Base-by-base conservation (phyloP, 2,113 vertebrate species). In the Spea bombifrons region DNA sequence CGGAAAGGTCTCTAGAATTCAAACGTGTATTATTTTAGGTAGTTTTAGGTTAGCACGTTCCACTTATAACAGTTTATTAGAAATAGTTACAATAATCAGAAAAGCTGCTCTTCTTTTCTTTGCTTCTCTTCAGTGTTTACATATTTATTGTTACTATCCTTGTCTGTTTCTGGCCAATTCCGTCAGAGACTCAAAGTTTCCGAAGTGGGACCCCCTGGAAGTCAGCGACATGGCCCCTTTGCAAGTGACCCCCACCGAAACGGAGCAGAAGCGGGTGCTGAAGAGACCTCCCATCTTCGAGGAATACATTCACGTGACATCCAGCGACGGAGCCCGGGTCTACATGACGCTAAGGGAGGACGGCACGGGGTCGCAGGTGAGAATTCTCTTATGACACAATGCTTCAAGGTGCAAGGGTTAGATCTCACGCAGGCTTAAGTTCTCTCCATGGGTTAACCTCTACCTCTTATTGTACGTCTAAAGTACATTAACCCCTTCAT, bases 251-350 rank as follows among this genome's bases (percentile, higher is more conserved):
- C 90, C 91, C 0, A 0, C 45, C 0, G 80, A 81, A 7, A 85
- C 82, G 52, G 81, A 73, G 0, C 9, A 47, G 0, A 82, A 75
- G 52, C 76, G 17, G 4, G 94, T 93, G 3, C 88, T 96, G 65
- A 92, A 80, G 80, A 89, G 97, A 3, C 93, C 96, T 0, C 97
- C 97, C 0, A 0, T 94, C 15, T 87, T 94, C 66, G 96, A 96
- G 64, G 95, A 96, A 53, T 99, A 93, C n/a, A 7, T 99, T 90
- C 94, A 89, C 0, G 96, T 99, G 83, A 99, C 97, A 0, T 96
- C 96, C 75, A 91, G 88, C 0, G 82, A 83, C 0, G 97, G 97
- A 12, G 88, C 84, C 82, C 88, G 97, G 3, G 93, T 95, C 44
- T 99, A 96, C 81, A 88, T 99, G 83, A 82, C 89, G 5, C 81